These are phyloP conservation scores for Ferdinandea cuprea DNA, from an alignment of 2,888 invertebrate species.

Conservation along the genomic window DNA sequence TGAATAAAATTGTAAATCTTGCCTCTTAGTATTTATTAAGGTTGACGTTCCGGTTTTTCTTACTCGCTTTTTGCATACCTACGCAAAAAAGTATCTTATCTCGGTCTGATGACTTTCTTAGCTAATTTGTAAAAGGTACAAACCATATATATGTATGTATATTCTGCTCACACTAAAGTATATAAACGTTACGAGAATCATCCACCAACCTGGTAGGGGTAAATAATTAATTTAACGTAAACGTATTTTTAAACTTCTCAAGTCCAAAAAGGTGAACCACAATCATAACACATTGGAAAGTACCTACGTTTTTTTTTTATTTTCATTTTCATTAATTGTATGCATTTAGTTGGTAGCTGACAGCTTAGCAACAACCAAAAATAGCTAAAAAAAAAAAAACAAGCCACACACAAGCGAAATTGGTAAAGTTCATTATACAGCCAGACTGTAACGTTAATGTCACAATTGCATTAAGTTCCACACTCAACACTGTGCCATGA, in stretches of 20 bases:
- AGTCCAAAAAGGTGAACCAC: conserved; percentile 48
- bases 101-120: too few relatives aligned
- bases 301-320: not conserved
- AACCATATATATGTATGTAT: too few relatives aligned
- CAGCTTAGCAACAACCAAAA: conserved; percentile 15
- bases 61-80: too few relatives aligned
- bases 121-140: too few relatives aligned
- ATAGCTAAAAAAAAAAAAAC: not conserved
- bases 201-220: not conserved
- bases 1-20: too few relatives aligned
- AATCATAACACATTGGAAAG: conserved; percentile 38
- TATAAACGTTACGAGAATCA: not conserved
- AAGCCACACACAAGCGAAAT: not conserved
- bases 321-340: conserved; percentile 17
- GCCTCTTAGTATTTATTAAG: too few relatives aligned
- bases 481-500: not conserved
- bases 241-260: conserved; percentile 45
- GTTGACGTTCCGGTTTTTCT: too few relatives aligned
- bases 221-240: conserved; percentile 20
- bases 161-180: too few relatives aligned
- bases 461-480: conserved; percentile 6
- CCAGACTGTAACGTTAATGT: conserved; percentile 23
- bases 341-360: not conserved
- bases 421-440: conserved; percentile 32
- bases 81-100: too few relatives aligned